Base-by-base conservation (phyloP, 2,797 vertebrate species). In the Urophycis tenuis region DNA sequence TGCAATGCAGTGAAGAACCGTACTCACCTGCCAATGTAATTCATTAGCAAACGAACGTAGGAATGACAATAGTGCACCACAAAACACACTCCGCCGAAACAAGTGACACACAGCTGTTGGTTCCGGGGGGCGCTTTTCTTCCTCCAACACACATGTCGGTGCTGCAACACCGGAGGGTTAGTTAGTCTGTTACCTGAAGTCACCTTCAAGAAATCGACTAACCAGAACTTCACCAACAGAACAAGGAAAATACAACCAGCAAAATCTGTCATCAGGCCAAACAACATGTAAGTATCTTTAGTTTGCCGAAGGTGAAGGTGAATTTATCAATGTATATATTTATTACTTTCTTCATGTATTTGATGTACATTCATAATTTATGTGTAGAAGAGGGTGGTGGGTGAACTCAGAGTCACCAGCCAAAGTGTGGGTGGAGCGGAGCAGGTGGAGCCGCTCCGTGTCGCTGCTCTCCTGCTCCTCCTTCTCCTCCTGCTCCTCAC, bases 391-490 rank as follows among this genome's bases (percentile, higher is more conserved):
- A 19, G 45, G 1, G 22, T 41, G 39, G 14, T 41, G 39, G 39
- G 17, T 15, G 39, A 41, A 41, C 39, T 41, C 41, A 9, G 83
- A 87, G 92, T 91, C 33, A 34, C 33, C 3, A 39, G 36, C 36
- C 39, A 17, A 41, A 41, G 39, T 41, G 90, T 82, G 92, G 82
- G 74, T 79, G 78, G 72, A 80, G 11, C 79, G 25, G 81, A 85
- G 87, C 93, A 92, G 90, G 91, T 93, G 88, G 84, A 86, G 83
- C 93, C 92, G 87, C 90, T 88, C 89, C 77, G 92, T 91, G 92
- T 92, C 91, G 91, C 92, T 92, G 90, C 90, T 90, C 89, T 88
- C 72, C 85, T 81, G 75, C 67, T 71, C 79, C 78, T 45, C 19
- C 79, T 77, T 45, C 19, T 53, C 45, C 45, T 36, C 35, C 35